phyloP scores from a whole-genome alignment of 2,797 vertebrate genomes.

The Holocentrus rufus region DNA sequence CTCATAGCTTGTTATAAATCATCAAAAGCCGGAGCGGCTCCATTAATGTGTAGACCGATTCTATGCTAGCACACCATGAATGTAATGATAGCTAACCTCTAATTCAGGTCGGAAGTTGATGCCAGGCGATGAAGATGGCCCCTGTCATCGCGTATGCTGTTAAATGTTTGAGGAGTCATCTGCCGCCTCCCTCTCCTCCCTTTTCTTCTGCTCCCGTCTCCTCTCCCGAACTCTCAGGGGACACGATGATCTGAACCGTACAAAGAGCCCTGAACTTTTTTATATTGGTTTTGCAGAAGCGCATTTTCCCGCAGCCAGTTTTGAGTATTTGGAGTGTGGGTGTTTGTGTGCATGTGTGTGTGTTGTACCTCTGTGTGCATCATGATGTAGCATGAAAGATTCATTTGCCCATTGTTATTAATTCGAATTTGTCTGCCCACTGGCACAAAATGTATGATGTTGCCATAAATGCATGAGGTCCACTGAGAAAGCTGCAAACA shows the following conservation, averaged over 20 bases:
- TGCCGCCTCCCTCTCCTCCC: constrained; percentile 5
- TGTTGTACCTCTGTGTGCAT: constrained; percentile 16
- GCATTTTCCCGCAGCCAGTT: background rate
- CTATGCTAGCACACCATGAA: constrained; percentile 19
- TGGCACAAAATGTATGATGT: constrained; percentile 42
- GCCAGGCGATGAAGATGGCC: constrained; percentile 30
- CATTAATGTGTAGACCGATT: constrained; percentile 31
- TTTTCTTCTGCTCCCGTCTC: constrained; percentile 12
- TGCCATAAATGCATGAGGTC: constrained; percentile 41
- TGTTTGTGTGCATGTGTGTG: constrained; percentile 6
- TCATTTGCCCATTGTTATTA: constrained; percentile 36
- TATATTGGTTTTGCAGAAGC: background rate
- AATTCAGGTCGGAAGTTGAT: constrained; percentile 32
- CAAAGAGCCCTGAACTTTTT: constrained; percentile 4
- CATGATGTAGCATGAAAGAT: constrained; percentile 17
- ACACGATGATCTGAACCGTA: constrained; percentile 18
- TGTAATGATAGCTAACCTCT: constrained; percentile 31
- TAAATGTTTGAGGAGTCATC: constrained; percentile 47
- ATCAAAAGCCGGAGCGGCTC: constrained; percentile 43
- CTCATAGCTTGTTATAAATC: constrained; percentile 48
- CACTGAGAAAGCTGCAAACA: constrained; percentile 19
- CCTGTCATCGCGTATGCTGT: constrained; percentile 53
- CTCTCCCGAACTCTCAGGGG: background rate
- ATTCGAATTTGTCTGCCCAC: constrained; percentile 40
- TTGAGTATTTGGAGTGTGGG: background rate